Conservation (phyloP, 2,797 vertebrate species). For the Mus spretus region DNA sequence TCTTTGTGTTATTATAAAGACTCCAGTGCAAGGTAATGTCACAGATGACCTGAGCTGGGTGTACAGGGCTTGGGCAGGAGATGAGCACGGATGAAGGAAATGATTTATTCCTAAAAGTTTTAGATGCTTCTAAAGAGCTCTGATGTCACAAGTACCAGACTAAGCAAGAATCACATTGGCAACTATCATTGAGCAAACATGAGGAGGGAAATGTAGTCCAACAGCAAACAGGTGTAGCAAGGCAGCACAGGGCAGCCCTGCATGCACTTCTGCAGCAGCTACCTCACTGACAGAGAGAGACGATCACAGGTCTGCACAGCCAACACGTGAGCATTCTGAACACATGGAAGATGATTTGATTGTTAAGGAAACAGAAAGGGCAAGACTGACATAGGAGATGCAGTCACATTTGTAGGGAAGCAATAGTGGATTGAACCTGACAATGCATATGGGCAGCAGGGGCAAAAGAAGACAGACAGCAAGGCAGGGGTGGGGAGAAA, state of each 20-base stretch:
- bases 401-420: not conserved
- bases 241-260: not conserved
- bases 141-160: not conserved
- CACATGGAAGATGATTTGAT: not conserved
- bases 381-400: not conserved
- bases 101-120: not conserved
- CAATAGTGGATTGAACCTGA: not conserved
- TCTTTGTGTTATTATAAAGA: not conserved
- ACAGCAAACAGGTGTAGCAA: not conserved
- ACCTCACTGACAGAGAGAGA: not conserved
- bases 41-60: not conserved
- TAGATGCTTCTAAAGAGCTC: not conserved
- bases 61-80: not conserved
- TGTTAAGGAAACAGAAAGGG: constrained; percentile 6
- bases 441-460: not conserved
- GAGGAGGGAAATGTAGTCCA: not conserved
- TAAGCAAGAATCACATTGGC: not conserved
- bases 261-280: not conserved
- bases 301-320: not conserved
- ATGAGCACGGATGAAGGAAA: not conserved
- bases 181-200: too few relatives aligned
- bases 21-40: not conserved
- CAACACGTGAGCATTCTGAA: not conserved
- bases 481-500: not conserved
- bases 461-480: not conserved